Evolutionary conservation across 2,888 invertebrate genomes (phyloP).

Genomic region (Petrolisthes manimaculis): DNA sequence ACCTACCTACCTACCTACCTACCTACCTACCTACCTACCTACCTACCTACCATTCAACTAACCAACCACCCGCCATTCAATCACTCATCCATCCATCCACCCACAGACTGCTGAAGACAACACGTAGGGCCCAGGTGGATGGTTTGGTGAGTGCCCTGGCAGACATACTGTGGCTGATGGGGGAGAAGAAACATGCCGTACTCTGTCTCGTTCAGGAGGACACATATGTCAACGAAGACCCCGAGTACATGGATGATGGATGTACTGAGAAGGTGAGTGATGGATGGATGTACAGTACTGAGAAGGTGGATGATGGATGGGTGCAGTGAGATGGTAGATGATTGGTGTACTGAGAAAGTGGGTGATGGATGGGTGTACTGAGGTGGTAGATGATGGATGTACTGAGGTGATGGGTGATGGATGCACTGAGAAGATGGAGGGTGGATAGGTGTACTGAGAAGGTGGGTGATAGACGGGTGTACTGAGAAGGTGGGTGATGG

Average conservation of each 20-base stretch:
- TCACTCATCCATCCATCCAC: background rate
- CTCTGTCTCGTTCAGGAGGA: conserved; percentile 47
- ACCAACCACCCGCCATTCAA: background rate
- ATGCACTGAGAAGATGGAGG: background rate
- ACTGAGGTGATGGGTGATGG: background rate
- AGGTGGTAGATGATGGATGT: background rate
- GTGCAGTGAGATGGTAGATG: background rate
- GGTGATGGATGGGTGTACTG: background rate
- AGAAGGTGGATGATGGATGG: background rate
- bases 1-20: background rate
- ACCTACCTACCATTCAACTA: background rate
- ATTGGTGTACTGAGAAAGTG: conserved; percentile 51
- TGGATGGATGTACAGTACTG: background rate
- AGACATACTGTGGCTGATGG: conserved; percentile 59
- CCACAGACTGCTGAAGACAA: conserved; percentile 43
- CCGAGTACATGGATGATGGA: conserved; percentile 40
- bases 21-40: background rate
- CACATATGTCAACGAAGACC: conserved; percentile 19
- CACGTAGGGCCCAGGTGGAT: conserved; percentile 50
- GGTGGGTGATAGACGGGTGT: background rate
- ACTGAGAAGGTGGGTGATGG: background rate
- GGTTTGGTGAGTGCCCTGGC: conserved; percentile 48
- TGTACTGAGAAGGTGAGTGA: conserved; percentile 53
- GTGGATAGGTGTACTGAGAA: background rate
- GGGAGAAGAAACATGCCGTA: conserved; percentile 44